Conservation (phyloP, 2,797 vertebrate genomes). For the Sebastes miniatus region DNA sequence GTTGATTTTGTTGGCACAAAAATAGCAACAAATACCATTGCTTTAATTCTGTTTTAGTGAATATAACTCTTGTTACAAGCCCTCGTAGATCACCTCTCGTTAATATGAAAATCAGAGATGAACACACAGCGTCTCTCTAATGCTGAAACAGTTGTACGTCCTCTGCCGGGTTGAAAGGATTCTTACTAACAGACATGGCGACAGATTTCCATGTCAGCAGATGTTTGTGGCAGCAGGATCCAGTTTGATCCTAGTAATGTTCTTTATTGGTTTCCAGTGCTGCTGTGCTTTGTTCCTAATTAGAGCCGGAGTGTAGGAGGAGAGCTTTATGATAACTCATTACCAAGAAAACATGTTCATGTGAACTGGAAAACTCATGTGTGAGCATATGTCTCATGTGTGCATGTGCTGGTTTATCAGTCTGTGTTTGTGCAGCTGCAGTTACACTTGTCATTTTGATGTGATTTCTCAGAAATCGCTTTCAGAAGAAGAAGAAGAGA, state of each 20-base stretch:
- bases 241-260: slow-evolving; percentile 42
- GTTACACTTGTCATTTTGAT: slow-evolving; percentile 50
- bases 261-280: slow-evolving; percentile 41
- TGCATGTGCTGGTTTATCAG: not conserved
- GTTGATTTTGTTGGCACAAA: no score
- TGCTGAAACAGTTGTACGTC: not conserved
- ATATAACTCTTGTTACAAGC: no score
- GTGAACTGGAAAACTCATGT: not conserved
- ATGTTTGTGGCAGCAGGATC: slow-evolving; percentile 29
- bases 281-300: slow-evolving; percentile 45
- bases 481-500: slow-evolving; percentile 44
- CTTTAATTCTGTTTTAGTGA: not conserved
- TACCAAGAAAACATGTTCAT: slow-evolving; percentile 31
- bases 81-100: no score
- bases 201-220: slow-evolving; percentile 18
- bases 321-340: slow-evolving; percentile 54
- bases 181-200: not conserved
- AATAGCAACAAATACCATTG: not conserved
- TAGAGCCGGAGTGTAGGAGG: slow-evolving; percentile 60
- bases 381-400: not conserved
- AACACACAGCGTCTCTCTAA: not conserved
- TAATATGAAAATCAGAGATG: not conserved
- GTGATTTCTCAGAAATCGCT: slow-evolving; percentile 30
- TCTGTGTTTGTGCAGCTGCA: not conserved
- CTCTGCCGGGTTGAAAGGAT: not conserved